Conservation (phyloP, 1,140 invertebrate genomes). For the Calephelis nemesis region DNA sequence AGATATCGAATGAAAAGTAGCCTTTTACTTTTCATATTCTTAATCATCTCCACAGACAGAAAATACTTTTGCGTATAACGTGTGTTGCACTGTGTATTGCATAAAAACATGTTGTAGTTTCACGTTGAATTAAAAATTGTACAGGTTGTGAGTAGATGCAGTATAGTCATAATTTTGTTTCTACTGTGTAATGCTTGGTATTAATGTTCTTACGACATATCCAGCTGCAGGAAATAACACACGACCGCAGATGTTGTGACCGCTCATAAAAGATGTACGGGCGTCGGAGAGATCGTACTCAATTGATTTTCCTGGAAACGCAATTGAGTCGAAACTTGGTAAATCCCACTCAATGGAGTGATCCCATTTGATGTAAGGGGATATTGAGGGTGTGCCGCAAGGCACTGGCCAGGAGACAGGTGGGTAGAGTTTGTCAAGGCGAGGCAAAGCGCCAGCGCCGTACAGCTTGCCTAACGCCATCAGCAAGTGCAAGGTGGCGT, state of each 20-base stretch:
- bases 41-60: no score
- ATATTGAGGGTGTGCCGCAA: slow-evolving; percentile 92
- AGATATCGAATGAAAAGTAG: no score
- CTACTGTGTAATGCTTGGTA: background rate
- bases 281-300: slow-evolving; percentile 89
- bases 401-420: slow-evolving; percentile 90
- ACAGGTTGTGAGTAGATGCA: no score
- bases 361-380: slow-evolving; percentile 76
- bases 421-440: slow-evolving; percentile 87
- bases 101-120: no score
- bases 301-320: slow-evolving; percentile 86
- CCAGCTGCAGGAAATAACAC: slow-evolving; percentile 97
- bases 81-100: no score
- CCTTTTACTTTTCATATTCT: no score
- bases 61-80: no score
- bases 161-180: no score
- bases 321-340: slow-evolving; percentile 82
- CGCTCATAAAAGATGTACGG: slow-evolving; percentile 88
- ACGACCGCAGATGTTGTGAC: slow-evolving; percentile 96
- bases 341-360: slow-evolving; percentile 92
- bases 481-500: background rate
- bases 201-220: slow-evolving; percentile 84
- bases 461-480: slow-evolving; percentile 81
- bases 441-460: slow-evolving; percentile 88
- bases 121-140: no score